These are phyloP conservation scores for Patagioenas fasciata DNA, from an alignment of 2,113 vertebrate genomes.

Conservation along the genomic window DNA sequence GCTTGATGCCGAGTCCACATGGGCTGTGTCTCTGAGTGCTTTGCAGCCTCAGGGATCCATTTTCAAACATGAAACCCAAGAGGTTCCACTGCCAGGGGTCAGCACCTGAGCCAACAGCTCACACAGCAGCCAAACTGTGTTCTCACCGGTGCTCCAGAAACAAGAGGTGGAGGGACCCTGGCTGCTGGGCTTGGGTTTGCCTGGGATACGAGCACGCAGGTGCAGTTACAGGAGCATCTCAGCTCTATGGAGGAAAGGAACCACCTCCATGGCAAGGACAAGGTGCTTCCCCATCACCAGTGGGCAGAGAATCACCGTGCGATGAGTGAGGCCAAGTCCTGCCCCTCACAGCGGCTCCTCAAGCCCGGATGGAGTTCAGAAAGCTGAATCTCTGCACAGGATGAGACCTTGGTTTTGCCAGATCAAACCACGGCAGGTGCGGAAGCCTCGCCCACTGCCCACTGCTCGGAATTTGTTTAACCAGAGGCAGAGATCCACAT, in stretches of 20 bases:
- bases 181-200: background rate
- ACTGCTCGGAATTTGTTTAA: background rate
- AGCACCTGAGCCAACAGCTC: no score
- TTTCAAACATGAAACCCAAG: background rate
- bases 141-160: background rate
- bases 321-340: background rate
- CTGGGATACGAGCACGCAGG: accelerated
- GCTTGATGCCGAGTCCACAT: accelerated
- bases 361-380: background rate
- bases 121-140: no score
- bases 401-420: background rate
- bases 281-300: background rate
- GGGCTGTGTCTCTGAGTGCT: background rate
- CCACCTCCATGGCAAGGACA: no score
- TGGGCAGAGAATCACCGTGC: no score
- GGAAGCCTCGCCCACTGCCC: background rate
- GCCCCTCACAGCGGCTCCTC: background rate
- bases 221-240: background rate
- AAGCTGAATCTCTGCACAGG: background rate
- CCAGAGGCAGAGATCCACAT: background rate
- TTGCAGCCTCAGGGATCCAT: background rate
- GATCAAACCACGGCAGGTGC: accelerated
- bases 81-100: background rate
- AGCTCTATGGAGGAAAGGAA: background rate
- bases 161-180: background rate